Evolutionary conservation across 2,113 vertebrate genomes (phyloP).

Genomic region (Notarius quadriscutis): DNA sequence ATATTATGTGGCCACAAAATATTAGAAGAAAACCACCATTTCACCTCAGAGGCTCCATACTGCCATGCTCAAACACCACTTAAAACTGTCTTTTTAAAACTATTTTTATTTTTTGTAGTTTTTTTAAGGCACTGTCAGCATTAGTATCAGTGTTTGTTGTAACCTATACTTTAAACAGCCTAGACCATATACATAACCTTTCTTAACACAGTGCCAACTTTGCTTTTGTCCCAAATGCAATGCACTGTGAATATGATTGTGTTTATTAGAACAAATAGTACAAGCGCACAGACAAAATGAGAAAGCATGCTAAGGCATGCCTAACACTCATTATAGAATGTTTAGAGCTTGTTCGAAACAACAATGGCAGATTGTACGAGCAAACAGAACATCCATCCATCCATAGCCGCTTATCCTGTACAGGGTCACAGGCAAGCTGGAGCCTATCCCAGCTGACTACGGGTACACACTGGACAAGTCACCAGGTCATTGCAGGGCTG

Average conservation of each 20-base stretch:
- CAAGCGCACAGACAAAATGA: neutral
- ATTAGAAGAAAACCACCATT: neutral
- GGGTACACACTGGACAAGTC: too few relatives aligned
- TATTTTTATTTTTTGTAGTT: too few relatives aligned
- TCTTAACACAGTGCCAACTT: neutral
- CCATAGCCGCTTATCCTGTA: too few relatives aligned
- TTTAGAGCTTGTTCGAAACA: neutral
- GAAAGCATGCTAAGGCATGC: neutral
- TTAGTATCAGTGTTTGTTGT: neutral
- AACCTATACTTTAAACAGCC: neutral
- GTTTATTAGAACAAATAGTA: constrained; percentile 5
- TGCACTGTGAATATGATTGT: neutral
- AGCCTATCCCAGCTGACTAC: too few relatives aligned
- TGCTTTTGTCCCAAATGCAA: neutral
- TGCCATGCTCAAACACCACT: neutral
- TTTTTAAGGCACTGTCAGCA: too few relatives aligned
- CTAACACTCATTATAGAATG: neutral
- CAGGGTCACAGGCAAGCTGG: too few relatives aligned
- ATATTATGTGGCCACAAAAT: neutral
- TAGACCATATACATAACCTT: neutral
- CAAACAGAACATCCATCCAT: neutral
- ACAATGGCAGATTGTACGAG: neutral
- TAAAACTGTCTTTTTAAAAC: neutral
- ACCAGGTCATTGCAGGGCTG: too few relatives aligned
- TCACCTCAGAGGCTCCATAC: neutral